phyloP scores from a whole-genome alignment of 2,113 vertebrate species.

The Actinemys pallida region DNA sequence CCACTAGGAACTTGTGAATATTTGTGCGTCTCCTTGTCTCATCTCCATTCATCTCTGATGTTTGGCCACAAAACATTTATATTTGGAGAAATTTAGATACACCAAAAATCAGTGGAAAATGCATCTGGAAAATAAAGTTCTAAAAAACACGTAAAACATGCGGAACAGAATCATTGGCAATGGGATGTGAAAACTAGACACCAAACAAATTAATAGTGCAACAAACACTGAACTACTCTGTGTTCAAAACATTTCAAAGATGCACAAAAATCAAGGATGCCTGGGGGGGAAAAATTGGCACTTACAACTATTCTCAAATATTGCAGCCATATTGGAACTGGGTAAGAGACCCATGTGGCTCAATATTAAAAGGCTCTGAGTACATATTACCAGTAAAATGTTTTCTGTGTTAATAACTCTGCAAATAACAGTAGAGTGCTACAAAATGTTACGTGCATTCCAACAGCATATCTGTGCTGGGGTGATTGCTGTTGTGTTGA shows the following conservation, averaged over 20 bases:
- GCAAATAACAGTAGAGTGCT: not conserved
- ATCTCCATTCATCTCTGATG: not conserved
- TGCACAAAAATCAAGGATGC: not conserved
- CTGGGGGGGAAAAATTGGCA: rapidly evolving
- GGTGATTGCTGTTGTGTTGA: no score
- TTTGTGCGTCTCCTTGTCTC: rapidly evolving
- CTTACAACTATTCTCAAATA: rapidly evolving
- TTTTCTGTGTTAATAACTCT: not conserved
- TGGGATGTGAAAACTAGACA: not conserved
- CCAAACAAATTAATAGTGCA: not conserved
- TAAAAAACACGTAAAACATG: not conserved
- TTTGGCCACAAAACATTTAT: not conserved
- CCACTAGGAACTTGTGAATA: not conserved
- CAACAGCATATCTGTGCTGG: not conserved
- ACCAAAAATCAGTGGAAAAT: not conserved
- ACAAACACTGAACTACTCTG: rapidly evolving
- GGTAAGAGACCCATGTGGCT: rapidly evolving
- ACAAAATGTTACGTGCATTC: rapidly evolving
- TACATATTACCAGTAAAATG: rapidly evolving
- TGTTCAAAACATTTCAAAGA: not conserved
- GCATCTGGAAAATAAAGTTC: not conserved
- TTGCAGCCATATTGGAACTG: rapidly evolving
- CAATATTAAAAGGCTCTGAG: rapidly evolving
- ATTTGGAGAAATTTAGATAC: no score
- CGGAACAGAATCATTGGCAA: not conserved